These are phyloP conservation scores for Kryptopterus vitreolus DNA, from an alignment of 2,797 vertebrate species.

Conservation along the genomic window DNA sequence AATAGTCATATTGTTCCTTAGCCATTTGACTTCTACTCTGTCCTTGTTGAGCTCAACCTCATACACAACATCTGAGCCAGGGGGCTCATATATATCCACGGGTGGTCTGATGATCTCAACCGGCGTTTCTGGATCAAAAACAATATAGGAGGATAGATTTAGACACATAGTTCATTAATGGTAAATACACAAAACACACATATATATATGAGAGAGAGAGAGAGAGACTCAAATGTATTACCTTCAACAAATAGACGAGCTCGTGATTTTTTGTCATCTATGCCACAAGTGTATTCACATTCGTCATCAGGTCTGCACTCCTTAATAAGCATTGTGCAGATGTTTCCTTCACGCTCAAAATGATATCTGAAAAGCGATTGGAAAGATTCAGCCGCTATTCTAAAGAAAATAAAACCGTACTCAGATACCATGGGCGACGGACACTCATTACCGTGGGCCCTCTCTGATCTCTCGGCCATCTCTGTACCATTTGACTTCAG, in stretches of 20 bases:
- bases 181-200: background rate
- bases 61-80: constrained; percentile 88
- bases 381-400: constrained; percentile 1
- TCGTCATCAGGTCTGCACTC: constrained; percentile 95
- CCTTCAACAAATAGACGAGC: constrained; percentile 97
- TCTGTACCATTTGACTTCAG: constrained; percentile 92
- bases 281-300: constrained; percentile 95
- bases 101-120: constrained; percentile 94
- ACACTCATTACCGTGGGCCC: constrained; percentile 83
- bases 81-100: constrained; percentile 85
- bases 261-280: constrained; percentile 91
- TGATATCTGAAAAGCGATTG: constrained; percentile 73
- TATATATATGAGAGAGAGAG: background rate
- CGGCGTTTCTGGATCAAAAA: constrained; percentile 80
- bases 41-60: constrained; percentile 96
- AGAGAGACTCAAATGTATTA: constrained; percentile 48
- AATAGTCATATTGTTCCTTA: constrained; percentile 96
- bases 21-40: constrained; percentile 92
- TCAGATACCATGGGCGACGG: background rate
- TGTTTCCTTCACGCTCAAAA: constrained; percentile 89
- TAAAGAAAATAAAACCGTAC: background rate
- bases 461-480: constrained; percentile 95
- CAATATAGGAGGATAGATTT: constrained; percentile 15
- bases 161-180: constrained; percentile 47
- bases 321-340: constrained; percentile 86